Evolutionary conservation across 2,797 vertebrate genomes (phyloP), one percentile per base, ranked within the genome.

Genomic region (Apodemus agrarius): DNA sequence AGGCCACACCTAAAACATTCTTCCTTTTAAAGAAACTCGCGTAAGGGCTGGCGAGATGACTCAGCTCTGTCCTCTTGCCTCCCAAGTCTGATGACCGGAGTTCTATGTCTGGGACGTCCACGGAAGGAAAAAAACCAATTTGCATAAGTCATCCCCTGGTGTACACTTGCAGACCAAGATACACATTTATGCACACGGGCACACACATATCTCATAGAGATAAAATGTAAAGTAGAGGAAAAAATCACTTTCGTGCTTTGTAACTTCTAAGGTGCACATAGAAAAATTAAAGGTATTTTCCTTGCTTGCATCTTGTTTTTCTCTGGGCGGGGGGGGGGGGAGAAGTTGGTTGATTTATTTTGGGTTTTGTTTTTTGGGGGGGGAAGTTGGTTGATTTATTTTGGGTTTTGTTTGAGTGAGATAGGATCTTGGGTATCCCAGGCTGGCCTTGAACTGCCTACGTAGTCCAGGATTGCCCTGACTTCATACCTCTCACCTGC

Each of bases 1-100:
- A 92, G 72, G 46, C 83, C 22, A 3, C 40, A 40, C 59, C 86
- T 54, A 75, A 34, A 85, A 52, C 72, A 34, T 9, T 90, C 52
- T 88, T 93, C 40, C 26, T 92, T 46, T 46, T 46, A 78, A 84
- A 63, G 69, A 57, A 57, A 84, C 63, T 40, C 57, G 52, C 61
- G 57, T 40, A 9, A 72, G 13, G 46, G 46, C 65, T 37, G 65
- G 34, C 3, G 3, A 37, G 34, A 40, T 74, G 84, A 29, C 34
- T 37, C 65, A 9, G 19, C 46, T 16, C 14, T n/a, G 24, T 40
- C 52, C 1, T 13, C 34, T 29, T 57, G 85, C 49, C 67, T 57
- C 65, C 65, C 49, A 29, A 6, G 22, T 49, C 84, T 54, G 61
- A 49, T 34, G 43, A 34, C 61, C 10, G 1, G 34, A 87, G 65